These are phyloP conservation scores for Trigoniulus corallinus DNA, from an alignment of 1,140 invertebrate species.

Conservation along the genomic window DNA sequence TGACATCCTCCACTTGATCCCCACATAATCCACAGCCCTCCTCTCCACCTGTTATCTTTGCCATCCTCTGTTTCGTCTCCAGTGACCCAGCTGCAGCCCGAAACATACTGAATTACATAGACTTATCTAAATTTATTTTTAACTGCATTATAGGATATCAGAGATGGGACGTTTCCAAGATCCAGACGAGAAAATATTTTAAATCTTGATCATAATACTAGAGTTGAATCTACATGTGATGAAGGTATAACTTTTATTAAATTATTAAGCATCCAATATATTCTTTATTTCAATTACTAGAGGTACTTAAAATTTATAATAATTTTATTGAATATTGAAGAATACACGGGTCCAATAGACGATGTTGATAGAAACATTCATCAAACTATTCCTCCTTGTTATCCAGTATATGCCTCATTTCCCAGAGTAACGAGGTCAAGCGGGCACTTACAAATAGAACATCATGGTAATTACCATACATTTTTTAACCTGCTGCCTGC, in stretches of 20 bases:
- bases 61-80: no score
- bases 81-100: no score
- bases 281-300: neutral
- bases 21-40: no score
- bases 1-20: no score
- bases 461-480: neutral
- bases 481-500: neutral
- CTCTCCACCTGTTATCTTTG: no score
- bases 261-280: neutral
- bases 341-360: neutral
- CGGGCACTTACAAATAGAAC: neutral
- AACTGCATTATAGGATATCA: constrained; percentile 3
- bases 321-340: neutral
- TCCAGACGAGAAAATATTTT: constrained; percentile 2
- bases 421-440: neutral
- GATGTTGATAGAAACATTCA: neutral
- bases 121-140: no score
- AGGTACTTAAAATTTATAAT: neutral
- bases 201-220: neutral
- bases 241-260: neutral
- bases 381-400: neutral
- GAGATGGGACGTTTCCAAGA: constrained; percentile 8
- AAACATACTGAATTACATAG: no score
- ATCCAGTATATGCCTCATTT: neutral
- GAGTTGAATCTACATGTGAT: neutral